phyloP scores from a whole-genome alignment of 53 echinoderm and acorn worm species.

The Paracentrotus lividus region DNA sequence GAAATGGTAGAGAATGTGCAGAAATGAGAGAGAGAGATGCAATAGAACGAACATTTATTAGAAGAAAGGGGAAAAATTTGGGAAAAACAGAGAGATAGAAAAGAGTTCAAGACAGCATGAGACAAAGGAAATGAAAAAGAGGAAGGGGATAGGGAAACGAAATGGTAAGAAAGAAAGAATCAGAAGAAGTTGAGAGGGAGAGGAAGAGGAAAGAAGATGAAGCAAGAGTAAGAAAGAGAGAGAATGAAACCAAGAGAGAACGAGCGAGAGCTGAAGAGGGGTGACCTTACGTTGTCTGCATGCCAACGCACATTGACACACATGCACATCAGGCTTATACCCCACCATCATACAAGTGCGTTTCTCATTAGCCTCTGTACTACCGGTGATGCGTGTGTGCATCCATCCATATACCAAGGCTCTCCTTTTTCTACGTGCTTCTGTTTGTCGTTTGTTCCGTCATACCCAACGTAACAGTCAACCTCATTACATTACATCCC shows the following conservation, averaged over 20 bases:
- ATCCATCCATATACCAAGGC: slow-evolving; percentile 25
- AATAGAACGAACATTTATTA: neutral
- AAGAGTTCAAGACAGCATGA: too few species aligned
- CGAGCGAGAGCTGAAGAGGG: neutral
- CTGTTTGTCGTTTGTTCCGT: neutral
- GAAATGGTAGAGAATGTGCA: neutral
- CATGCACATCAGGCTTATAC: slow-evolving; percentile 2
- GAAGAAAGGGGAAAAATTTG: neutral
- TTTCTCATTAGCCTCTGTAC: slow-evolving; percentile 23
- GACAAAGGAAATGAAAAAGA: too few species aligned
- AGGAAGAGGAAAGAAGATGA: neutral
- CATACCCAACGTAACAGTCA: slow-evolving; percentile 6
- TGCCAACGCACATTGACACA: slow-evolving; percentile 42
- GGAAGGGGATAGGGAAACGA: too few species aligned
- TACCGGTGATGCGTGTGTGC: neutral
- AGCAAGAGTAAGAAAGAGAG: neutral
- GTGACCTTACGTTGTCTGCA: slow-evolving; percentile 24
- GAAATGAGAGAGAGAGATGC: neutral
- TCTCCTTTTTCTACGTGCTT: neutral
- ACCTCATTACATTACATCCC: neutral
- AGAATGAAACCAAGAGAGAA: neutral
- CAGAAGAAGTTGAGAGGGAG: neutral
- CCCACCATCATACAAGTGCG: neutral
- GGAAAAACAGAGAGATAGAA: too few species aligned
- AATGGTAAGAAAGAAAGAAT: too few species aligned